Evolutionary conservation across 2,888 invertebrate species (phyloP), one percentile per base, ranked within the genome.

Genomic region (Rhingia rostrata): DNA sequence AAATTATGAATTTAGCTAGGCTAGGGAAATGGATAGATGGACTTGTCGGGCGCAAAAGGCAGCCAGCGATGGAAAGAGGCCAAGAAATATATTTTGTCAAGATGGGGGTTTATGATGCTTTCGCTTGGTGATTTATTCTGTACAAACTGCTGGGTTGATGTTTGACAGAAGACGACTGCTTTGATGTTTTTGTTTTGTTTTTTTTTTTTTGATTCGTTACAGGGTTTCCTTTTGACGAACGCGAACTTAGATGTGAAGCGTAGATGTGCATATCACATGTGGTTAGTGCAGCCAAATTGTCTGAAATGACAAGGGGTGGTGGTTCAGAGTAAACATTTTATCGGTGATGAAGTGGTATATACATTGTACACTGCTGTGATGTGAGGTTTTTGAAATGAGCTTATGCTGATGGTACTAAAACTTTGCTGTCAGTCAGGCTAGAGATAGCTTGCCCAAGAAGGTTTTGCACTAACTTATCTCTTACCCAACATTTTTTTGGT

Each of bases 21-120:
- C 49, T 66, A 49, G 72, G 82, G 78, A 77, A 78, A 72, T 63
- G 60, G 67, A 56, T 63, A 66, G 67, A 56, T 63, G 72, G 47
- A 63, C 47, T 22, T 49, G 30, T 51, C 51, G 45, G 49, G 6
- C 30, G 39, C 2, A 41, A 53, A 22, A 14, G 14, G 10, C 53
- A 47, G 43, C 30, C 35, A 45, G 5, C 61, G 6, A 56, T 83
- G 83, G 83, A 83, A 79, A 37, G n/a, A 2, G 70, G 84, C 84
- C 84, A 84, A 84, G 54, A 84, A 75, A 56, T 37, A 43, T 37
- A 80, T 69, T 79, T 66, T 84, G 80, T 84, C 70, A 79, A 33
- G 66, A 12, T 45, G 63, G 51, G 43, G 56, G 53, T 81, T 64
- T 61, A 61, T 69, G 74, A 80, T 53, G 61, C 43, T 39, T 33